Base-by-base conservation (phyloP, 2,113 vertebrate genomes). In the Vulpes ferrilata region DNA sequence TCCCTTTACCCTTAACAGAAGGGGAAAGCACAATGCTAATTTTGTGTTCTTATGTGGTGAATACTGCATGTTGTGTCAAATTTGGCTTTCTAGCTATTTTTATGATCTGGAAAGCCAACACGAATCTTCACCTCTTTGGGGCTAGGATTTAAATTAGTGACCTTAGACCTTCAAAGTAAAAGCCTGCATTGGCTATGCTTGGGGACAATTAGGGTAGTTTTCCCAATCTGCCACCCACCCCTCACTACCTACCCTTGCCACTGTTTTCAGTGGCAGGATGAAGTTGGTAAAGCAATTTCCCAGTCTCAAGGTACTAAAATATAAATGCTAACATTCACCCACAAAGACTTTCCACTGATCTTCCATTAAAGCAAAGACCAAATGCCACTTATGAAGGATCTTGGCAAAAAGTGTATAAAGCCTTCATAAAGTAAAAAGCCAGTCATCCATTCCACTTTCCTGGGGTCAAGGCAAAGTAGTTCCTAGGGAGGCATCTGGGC, bases 301-400 rank as follows among this genome's bases (percentile, higher is more conserved):
- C 7, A 51, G 60, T 89, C 32, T 88, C n/a, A 80, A 65, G 76
- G 4, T 57, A 22, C 17, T 25, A 88, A 84, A 51, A 79, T 80
- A 76, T 48, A 82, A 86, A 55, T 76, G 35, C 20, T 65, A 13
- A 76, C 25, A 43, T 53, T 93, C 22, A 83, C 35, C 20, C 4
- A 25, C 20, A 80, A 38, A 88, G 53, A 60, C 27, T 57, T 62
- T 88, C 53, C 64, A 51, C 13, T 93, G 27, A 32, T 81, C 17
- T 35, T 71, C 48, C 55, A 32, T 7, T 73, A 93, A 93, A 91
- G 35, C 88, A 85, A 95, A 93, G 81, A 43, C 30, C 15, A 93
- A 64, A 53, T 79, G 30, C 13, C 11, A 80, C 10, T 88, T 27
- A 48, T 43, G 15, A 97, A 67, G 35, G 20, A 25, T 11, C 51